Evolutionary conservation across 2,797 vertebrate species (phyloP), one percentile per base, ranked within the genome.

Genomic region (Jordanella pulchra): DNA sequence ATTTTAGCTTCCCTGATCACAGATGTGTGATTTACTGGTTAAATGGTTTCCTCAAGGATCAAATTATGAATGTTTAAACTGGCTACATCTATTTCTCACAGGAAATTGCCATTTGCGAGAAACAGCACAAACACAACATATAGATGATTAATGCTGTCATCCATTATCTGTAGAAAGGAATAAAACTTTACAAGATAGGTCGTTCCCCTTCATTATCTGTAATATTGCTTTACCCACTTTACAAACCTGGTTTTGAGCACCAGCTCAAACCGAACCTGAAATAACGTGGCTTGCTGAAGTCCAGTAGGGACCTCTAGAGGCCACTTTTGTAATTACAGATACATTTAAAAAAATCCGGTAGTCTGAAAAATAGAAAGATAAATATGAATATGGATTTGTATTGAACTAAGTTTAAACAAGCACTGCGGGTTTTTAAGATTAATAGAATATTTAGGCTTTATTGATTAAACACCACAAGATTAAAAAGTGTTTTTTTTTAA

Each of bases 301-400:
- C 64, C 58, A 63, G 1, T 1, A 0, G 2, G 0, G 72, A 69
- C 76, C 65, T 76, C 80, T 72, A n/a, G 39, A 72, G 80, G 84
- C 45, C 27, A 56, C 21, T 4, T 3, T n/a, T 21, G 58, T 13
- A 1, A 58, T 55, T 45, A 54, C 61, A 65, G 42, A 9, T 28
- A 42, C 45, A n/a, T 23, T 25, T 23, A 32, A 10, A 35, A 23
- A 67, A 39, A 23, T 32, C 14, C 15, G 25, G n/a, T 11, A 10
- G 10, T n/a, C 15, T 39, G 4, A 60, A 7, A 7, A 10, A 25
- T 0, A 14, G 14, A 14, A 42, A 23, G 18, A 44, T 32, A 17
- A 39, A 14, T 4, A 44, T 39, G 4, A 27, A 53, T 23, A 21
- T 39, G 23, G 21, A 61, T 39, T 39, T 39, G 9, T 11, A 25